Percentiles rank a stretch among this genome's conserved stretches.
Evolutionary conservation across 2,797 vertebrate genomes (phyloP).

Genomic region (Pelochelys cantorii): DNA sequence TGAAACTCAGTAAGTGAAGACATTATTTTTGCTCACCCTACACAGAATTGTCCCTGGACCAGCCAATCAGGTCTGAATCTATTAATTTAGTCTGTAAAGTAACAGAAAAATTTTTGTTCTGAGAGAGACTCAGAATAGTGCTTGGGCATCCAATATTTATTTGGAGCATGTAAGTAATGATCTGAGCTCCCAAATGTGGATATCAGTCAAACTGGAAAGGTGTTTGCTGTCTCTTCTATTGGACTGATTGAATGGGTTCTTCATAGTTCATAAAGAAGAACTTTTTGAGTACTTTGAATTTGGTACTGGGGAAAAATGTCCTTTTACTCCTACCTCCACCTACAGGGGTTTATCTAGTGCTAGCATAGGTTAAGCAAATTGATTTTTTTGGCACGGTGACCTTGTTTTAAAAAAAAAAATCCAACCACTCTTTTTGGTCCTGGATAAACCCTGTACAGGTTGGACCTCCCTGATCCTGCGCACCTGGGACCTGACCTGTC

Average conservation of each 20-base stretch:
- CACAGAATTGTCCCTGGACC: neutral
- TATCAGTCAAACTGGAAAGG: neutral
- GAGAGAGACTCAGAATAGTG: no score
- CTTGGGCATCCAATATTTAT: neutral
- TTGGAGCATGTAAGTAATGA: neutral
- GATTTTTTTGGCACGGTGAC: neutral
- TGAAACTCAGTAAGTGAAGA: neutral
- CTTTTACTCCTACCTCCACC: neutral
- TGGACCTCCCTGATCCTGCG: no score
- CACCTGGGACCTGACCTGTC: no score
- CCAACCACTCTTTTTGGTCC: neutral
- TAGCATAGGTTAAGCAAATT: neutral
- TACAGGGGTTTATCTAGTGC: neutral
- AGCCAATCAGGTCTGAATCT: neutral
- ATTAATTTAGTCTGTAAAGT: neutral
- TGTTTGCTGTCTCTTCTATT: neutral
- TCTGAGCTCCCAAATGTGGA: neutral
- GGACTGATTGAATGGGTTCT: neutral
- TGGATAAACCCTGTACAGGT: neutral
- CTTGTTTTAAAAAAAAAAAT: neutral
- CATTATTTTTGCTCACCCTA: no score
- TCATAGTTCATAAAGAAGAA: neutral
- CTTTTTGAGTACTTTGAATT: neutral
- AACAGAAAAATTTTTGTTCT: no score
- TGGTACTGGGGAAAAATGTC: neutral